Conservation (phyloP, 2,888 invertebrate genomes). For the Crioceris asparagi region DNA sequence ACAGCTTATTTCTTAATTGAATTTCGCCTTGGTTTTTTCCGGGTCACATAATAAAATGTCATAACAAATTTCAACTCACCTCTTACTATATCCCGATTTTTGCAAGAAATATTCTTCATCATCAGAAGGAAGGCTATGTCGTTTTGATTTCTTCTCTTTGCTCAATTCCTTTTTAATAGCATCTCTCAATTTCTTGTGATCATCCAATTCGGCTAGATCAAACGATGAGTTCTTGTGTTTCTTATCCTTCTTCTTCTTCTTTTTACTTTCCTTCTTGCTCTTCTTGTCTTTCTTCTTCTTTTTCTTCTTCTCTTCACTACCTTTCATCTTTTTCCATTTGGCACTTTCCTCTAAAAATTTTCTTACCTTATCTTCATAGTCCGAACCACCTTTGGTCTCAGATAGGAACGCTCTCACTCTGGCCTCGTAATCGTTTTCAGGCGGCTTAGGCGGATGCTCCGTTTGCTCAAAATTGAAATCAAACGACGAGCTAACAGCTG, state of each 20-base stretch:
- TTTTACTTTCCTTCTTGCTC: slow-evolving; percentile 62
- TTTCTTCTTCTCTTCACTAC: slow-evolving; percentile 56
- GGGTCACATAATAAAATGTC: no score
- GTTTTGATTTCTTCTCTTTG: slow-evolving; percentile 35
- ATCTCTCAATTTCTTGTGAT: slow-evolving; percentile 55
- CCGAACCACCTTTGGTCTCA: slow-evolving; percentile 68
- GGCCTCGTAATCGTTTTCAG: slow-evolving; percentile 27
- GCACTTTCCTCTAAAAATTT: slow-evolving; percentile 75
- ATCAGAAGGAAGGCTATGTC: slow-evolving; percentile 32
- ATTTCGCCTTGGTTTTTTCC: no score
- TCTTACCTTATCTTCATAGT: slow-evolving; percentile 77
- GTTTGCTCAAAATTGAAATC: slow-evolving; percentile 41
- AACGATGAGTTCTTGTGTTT: slow-evolving; percentile 50
- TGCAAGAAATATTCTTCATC: slow-evolving; percentile 41
- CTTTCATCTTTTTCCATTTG: slow-evolving; percentile 64
- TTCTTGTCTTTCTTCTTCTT: slow-evolving; percentile 45
- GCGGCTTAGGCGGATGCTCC: slow-evolving; percentile 22
- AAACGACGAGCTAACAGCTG: slow-evolving; percentile 42
- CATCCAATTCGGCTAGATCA: slow-evolving; percentile 53
- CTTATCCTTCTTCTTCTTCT: slow-evolving; percentile 64
- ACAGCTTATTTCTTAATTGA: no score
- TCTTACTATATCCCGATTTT: slow-evolving; percentile 37
- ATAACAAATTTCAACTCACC: no score
- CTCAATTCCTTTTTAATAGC: slow-evolving; percentile 51
- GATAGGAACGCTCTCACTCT: slow-evolving; percentile 55